Conservation (phyloP, 2,888 invertebrate species). For the Macrosiphum euphorbiae region DNA sequence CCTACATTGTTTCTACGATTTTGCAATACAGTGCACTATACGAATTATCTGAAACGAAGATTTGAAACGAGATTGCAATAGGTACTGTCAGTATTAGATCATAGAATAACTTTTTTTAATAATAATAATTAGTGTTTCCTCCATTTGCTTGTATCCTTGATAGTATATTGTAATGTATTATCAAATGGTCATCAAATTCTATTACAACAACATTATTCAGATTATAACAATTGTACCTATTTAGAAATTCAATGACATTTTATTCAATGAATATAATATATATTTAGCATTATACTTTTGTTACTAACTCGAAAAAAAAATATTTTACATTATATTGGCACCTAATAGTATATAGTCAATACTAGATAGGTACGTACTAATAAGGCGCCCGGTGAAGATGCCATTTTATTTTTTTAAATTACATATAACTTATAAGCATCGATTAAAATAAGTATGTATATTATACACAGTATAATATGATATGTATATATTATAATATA, state of each 20-base stretch:
- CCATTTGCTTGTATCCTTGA: slow-evolving; percentile 15
- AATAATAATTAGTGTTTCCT: slow-evolving; percentile 40
- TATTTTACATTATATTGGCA: background rate
- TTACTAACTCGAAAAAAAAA: background rate
- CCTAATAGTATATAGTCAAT: no score
- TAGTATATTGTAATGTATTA: background rate
- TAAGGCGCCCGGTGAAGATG: no score
- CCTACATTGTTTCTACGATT: background rate
- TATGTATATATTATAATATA: background rate
- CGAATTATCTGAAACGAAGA: background rate
- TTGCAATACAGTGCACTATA: background rate
- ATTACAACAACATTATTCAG: background rate
- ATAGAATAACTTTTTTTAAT: background rate
- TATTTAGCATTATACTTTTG: background rate
- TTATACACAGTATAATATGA: background rate
- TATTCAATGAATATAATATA: background rate
- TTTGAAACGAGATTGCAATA: background rate
- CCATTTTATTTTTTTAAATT: background rate
- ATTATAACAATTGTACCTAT: slow-evolving; percentile 37
- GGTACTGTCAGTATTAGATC: background rate
- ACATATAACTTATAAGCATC: background rate
- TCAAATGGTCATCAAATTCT: slow-evolving; percentile 28
- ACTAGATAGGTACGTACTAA: no score
- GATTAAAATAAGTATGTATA: background rate
- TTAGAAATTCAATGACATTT: slow-evolving; percentile 40